Evolutionary conservation across 2,888 invertebrate species (phyloP).

Genomic region (Lasiommata megera): DNA sequence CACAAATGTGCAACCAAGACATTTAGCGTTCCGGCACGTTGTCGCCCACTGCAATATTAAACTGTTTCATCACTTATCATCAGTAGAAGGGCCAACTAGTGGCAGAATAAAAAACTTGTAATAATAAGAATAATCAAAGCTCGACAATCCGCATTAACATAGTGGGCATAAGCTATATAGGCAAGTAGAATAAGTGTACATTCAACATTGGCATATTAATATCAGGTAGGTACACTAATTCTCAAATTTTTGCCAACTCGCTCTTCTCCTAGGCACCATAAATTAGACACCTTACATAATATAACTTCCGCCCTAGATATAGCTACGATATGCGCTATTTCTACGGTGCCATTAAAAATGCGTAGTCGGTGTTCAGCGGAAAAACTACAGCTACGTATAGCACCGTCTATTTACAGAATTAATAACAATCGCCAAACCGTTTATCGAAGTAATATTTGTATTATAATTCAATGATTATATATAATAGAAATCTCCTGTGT

Average conservation of each 20-base stretch:
- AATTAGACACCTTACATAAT: constrained; percentile 7
- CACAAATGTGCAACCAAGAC: too few species aligned
- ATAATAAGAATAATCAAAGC: too few species aligned
- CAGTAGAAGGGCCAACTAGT: too few species aligned
- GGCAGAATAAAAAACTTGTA: too few species aligned
- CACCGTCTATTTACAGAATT: constrained; percentile 17
- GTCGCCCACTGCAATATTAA: too few species aligned
- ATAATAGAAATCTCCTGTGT: too few species aligned
- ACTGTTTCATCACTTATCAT: too few species aligned
- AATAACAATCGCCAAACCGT: constrained; percentile 19
- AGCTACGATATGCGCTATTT: constrained; percentile 10
- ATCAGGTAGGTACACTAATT: neutral
- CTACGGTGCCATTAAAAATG: neutral
- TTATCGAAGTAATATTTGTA: constrained; percentile 1
- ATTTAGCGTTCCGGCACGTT: too few species aligned
- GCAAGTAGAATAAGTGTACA: too few species aligned
- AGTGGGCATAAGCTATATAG: too few species aligned
- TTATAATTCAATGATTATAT: neutral
- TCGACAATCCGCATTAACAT: too few species aligned
- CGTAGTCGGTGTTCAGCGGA: neutral
- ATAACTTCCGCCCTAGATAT: neutral
- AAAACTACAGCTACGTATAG: neutral
- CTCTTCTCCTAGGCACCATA: constrained; percentile 3
- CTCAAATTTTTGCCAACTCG: neutral
- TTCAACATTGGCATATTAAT: neutral